A percentile compares a stretch with the other conserved stretches of the same genome.
Conservation (phyloP, 1,140 invertebrate species). For the Homalodisca vitripennis region DNA sequence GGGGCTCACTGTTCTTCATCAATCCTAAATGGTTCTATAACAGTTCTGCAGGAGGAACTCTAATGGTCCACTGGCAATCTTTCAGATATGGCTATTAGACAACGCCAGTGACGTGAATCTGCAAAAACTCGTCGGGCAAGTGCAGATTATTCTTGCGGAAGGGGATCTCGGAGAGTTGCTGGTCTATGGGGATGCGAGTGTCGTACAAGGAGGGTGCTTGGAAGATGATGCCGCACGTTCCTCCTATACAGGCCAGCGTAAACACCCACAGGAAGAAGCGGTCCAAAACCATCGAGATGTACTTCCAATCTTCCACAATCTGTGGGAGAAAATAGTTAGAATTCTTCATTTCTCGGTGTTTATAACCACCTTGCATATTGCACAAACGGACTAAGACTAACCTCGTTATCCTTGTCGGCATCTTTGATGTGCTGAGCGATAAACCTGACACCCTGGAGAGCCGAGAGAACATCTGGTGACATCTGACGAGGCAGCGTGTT, state of each 20-base stretch:
- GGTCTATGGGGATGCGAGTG: constrained; percentile 81
- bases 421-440: constrained; percentile 97
- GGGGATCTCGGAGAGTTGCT: constrained; percentile 69
- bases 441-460: constrained; percentile 90
- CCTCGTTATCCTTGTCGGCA: constrained; percentile 92
- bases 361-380: background rate
- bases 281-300: constrained; percentile 97
- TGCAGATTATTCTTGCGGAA: constrained; percentile 30
- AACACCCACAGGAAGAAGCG: constrained; percentile 97
- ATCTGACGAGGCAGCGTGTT: constrained; percentile 75
- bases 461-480: constrained; percentile 84
- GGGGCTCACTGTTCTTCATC: too few relatives aligned
- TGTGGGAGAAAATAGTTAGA: too few relatives aligned
- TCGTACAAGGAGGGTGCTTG: constrained; percentile 96
- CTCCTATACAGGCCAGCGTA: constrained; percentile 90
- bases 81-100: too few relatives aligned
- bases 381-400: constrained; percentile 44
- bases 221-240: constrained; percentile 88
- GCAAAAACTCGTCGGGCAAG: constrained; percentile 26
- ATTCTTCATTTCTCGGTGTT: too few relatives aligned
- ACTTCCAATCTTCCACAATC: constrained; percentile 98
- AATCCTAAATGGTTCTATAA: too few relatives aligned
- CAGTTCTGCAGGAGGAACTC: too few relatives aligned
- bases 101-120: constrained; percentile 12
- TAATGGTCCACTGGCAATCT: too few relatives aligned